phyloP scores from a whole-genome alignment of 2,888 invertebrate genomes.

The Polia nebulosa region DNA sequence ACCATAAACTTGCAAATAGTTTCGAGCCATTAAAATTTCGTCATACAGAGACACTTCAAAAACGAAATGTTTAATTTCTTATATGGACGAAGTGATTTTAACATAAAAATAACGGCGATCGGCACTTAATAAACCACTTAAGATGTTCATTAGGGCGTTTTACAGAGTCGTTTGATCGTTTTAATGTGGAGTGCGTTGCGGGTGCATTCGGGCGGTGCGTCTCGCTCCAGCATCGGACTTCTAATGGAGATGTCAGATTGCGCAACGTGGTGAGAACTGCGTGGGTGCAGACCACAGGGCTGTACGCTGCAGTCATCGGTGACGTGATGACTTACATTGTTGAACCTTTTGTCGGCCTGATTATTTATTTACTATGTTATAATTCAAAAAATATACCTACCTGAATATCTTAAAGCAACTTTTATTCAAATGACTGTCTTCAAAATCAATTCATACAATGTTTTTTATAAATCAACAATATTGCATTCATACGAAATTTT shows the following conservation, averaged over 20 bases:
- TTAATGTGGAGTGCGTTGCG: conserved; percentile 82
- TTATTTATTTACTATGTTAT: not conserved
- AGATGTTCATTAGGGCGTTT: conserved; percentile 87
- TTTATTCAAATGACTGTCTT: not conserved
- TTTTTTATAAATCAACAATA: not conserved
- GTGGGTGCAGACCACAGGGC: conserved; percentile 79
- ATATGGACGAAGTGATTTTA: conserved; percentile 79
- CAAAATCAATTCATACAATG: not conserved
- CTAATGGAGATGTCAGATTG: conserved; percentile 89
- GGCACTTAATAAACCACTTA: conserved; percentile 90
- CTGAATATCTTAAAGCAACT: not conserved
- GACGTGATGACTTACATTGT: conserved; percentile 55
- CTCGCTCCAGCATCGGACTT: conserved; percentile 70
- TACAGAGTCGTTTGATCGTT: conserved; percentile 84
- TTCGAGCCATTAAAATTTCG: conserved; percentile 64
- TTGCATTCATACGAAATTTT: not conserved
- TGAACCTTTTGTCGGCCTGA: conserved; percentile 8
- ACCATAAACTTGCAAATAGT: conserved; percentile 66
- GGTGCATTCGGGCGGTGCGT: conserved; percentile 70
- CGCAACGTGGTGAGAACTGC: conserved; percentile 83
- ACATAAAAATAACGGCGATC: conserved; percentile 89
- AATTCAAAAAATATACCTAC: not conserved
- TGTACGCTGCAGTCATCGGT: conserved; percentile 62
- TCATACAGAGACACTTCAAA: conserved; percentile 63
- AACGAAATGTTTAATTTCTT: conserved; percentile 70